Evolutionary conservation across 1,140 invertebrate genomes (phyloP), one percentile per base, ranked within the genome.

Genomic region (Drosophila repleta): DNA sequence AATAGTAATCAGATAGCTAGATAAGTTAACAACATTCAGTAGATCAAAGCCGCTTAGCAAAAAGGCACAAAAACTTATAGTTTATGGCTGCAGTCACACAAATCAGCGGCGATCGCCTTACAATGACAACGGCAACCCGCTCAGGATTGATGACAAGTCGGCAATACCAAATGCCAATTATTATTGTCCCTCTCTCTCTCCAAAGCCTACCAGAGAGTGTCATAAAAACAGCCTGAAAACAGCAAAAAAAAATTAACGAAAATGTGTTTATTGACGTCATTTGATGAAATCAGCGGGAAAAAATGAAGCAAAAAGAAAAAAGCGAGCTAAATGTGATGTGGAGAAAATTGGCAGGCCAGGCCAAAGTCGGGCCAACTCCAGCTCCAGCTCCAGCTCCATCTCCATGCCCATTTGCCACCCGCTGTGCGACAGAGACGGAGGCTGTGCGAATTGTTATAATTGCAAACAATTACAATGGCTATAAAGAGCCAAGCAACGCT

Each of bases 201-300:
- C 24, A 70, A 70, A 49, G 67, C 67, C 61, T 64, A 70, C 52
- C 51, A 61, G 57, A 72, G 39, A 74, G 65, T 85, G 74, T 74
- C 74, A 81, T 85, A 81, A 84, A 84, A 84, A 67, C 74, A 75
- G 61, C 53, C 26, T 43, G 11, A 57, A 70, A 69, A 37, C 45
- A 69, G 39, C 48, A 76, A 62, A 61, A 78, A 74, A 67, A 81
- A 79, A 79, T 76, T 65, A 84, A 75, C 70, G 63, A 49, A 84
- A 78, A 84, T 85, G 76, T 85, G 76, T 85, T 80, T 80, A 84
- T 85, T 85, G 82, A 85, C 82, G 82, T 85, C 82, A 85, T 74
- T 75, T 60, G 49, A 52, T 77, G 78, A 68, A 79, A 70, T 69
- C 63, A 81, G 60, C 74, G 48, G 48, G 63, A 52, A 37, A 53